A percentile compares a stretch with the other conserved stretches of the same genome.
Conservation (phyloP, 1,140 invertebrate species). For the Idris sp. region DNA sequence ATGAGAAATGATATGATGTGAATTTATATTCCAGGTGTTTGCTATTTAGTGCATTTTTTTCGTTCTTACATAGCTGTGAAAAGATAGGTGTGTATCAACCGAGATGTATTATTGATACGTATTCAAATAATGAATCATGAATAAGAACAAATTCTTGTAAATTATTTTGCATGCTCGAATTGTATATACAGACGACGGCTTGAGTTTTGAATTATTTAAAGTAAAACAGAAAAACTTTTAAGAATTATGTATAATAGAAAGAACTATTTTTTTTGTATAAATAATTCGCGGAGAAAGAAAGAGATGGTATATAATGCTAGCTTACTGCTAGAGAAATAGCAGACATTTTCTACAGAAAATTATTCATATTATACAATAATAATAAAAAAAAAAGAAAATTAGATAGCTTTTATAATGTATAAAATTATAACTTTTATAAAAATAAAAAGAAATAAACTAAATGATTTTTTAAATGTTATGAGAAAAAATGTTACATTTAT, state of each 20-base stretch:
- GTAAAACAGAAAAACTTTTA: constrained; percentile 3
- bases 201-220: constrained; percentile 13
- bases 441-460: no score
- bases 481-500: no score
- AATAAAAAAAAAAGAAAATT: no score
- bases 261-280: neutral
- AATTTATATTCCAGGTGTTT: no score
- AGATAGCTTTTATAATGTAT: no score
- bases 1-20: no score
- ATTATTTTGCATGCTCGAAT: constrained; percentile 4
- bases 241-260: constrained; percentile 3
- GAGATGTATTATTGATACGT: constrained; percentile 17
- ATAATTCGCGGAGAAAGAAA: constrained; percentile 1
- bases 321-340: neutral
- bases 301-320: no score
- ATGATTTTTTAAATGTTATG: no score
- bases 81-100: neutral
- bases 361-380: no score
- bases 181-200: neutral
- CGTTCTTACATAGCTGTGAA: no score
- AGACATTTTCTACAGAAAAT: neutral
- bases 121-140: constrained; percentile 16
- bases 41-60: no score
- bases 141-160: constrained; percentile 9
- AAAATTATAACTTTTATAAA: no score